A percentile compares a stretch with the other conserved stretches of the same genome.
Conservation (phyloP, 2,888 invertebrate genomes). For the Tenthredo scrophulariae region DNA sequence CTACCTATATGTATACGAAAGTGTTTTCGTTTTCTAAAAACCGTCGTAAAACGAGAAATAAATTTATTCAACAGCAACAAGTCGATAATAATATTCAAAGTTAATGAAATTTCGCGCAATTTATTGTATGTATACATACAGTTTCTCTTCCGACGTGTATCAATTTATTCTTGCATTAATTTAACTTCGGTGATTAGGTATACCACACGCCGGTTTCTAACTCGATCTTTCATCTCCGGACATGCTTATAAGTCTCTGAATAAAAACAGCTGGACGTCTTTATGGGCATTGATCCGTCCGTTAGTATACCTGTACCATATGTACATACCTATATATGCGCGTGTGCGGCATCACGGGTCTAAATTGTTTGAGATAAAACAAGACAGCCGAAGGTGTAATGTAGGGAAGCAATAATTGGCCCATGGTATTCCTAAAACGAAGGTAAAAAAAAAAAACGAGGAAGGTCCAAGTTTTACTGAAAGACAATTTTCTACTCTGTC, state of each 20-base stretch:
- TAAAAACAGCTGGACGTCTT: not conserved
- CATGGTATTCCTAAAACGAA: not conserved
- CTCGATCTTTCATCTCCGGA: not conserved
- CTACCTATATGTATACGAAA: not conserved
- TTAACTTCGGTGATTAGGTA: not conserved
- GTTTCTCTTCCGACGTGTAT: not conserved
- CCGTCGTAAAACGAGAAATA: not conserved
- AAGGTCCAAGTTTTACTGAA: not conserved
- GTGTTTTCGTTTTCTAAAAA: slow-evolving; percentile 3
- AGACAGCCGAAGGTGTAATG: not conserved
- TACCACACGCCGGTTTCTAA: not conserved
- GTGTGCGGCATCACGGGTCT: not conserved
- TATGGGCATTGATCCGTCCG: not conserved
- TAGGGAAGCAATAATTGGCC: not conserved
- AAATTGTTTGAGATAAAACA: not conserved
- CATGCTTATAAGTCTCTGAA: not conserved
- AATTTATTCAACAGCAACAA: not conserved
- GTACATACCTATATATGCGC: not conserved
- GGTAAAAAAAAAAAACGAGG: not conserved
- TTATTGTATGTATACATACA: not conserved
- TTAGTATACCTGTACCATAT: not conserved
- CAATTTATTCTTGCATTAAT: not conserved
- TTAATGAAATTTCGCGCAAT: not conserved
- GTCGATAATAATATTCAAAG: not conserved
- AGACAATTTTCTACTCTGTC: not conserved